Evolutionary conservation across 1,140 invertebrate species (phyloP), one percentile per base, ranked within the genome.

Genomic region (Trichomalopsis sarcophagae): DNA sequence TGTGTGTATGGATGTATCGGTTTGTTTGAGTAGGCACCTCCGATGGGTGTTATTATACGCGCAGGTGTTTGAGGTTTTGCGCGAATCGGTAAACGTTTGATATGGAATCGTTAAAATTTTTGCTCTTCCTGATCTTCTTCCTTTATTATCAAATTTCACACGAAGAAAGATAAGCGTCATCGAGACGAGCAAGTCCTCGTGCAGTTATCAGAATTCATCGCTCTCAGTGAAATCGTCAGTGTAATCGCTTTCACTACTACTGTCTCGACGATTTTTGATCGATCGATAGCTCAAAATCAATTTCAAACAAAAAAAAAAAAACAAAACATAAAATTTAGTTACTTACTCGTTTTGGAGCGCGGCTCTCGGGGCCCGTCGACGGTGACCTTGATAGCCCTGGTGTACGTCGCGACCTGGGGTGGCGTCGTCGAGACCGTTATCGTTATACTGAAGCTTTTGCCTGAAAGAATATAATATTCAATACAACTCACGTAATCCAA

Each of bases 371-470:
- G 99, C 89, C 99, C 99, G 93, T 99, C 99, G 40, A 99, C 99
- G 47, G 99, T 99, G 68, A 99, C 98, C 95, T 99, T 99, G 92
- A 99, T 99, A 73, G 98, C 98, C 94, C 99, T 99, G 89, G 95
- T 96, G 93, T 99, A 99, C 27, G 98, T 98, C 33, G 98, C 96
- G 79, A 99, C 96, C 95, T 99, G 98, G 62, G 97, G 97, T 81
- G 98, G 98, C 87, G 95, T 96, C 44, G 97, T 98, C 86, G 96
- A 96, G 84, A 99, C 95, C 11, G 97, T 98, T 89, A 99, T 99
- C 78, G 98, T 99, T 87, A 99, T 94, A 66, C 97, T 98, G 93
- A 99, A 99, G 91, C 98, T 99, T 93, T 99, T 99, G 36, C 98
- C 98, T 99, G 95, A 4, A 95, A 90, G 93, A 92, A 89, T 76